Evolutionary conservation across 2,113 vertebrate species (phyloP).

Genomic region (Bungarus multicinctus): DNA sequence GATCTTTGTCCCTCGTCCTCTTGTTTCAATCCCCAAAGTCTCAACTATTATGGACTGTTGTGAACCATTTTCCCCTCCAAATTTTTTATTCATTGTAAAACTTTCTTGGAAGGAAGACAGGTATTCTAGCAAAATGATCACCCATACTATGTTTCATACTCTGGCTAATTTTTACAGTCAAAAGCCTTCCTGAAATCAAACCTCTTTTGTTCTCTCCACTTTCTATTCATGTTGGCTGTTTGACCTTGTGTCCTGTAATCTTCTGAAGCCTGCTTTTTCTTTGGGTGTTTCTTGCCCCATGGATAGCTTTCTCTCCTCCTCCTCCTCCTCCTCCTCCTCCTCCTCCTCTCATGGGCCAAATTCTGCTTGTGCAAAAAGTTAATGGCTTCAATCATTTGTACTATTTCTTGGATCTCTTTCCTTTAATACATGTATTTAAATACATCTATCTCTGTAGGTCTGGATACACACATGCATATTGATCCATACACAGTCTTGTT

Average conservation of each 20-base stretch:
- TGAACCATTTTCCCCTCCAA: neutral
- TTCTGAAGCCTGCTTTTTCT: neutral
- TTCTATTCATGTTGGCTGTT: neutral
- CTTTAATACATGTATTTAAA: neutral
- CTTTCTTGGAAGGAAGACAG: neutral
- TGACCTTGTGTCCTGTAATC: neutral
- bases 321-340: neutral
- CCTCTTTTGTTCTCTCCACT: neutral
- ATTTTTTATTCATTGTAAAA: neutral
- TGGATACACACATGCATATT: neutral
- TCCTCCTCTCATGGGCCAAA: neutral
- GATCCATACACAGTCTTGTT: neutral
- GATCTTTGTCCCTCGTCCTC: neutral
- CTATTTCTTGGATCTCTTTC: neutral
- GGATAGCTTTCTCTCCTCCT: neutral
- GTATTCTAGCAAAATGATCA: neutral
- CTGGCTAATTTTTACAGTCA: neutral
- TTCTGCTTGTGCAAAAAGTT: neutral
- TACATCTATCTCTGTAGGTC: neutral
- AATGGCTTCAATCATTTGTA: neutral
- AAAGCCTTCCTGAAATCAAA: neutral
- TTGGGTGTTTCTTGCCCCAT: neutral
- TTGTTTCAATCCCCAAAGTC: neutral
- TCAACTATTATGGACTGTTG: neutral
- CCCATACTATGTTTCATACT: neutral